Conservation (phyloP, 2,888 invertebrate genomes). For the Alviniconcha strummeri region DNA sequence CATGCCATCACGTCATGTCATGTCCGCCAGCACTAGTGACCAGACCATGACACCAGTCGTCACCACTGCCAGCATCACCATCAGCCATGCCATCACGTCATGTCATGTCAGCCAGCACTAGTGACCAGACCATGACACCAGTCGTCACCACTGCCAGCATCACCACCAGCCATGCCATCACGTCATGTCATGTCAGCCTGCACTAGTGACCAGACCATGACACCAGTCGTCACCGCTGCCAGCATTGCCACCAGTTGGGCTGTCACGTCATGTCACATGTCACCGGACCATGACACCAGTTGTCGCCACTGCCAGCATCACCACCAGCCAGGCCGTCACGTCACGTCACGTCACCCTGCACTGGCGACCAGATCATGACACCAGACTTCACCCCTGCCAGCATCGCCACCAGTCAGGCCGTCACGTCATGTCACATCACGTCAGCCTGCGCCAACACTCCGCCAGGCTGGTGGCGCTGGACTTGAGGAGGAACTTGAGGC, state of each 20-base stretch:
- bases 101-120: conserved; percentile 44
- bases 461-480: conserved; percentile 61
- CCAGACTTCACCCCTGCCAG: background rate
- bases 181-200: too few species aligned
- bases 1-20: too few species aligned
- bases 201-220: too few species aligned
- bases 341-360: background rate
- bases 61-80: too few species aligned
- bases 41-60: too few species aligned
- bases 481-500: conserved; percentile 66
- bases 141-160: conserved; percentile 37
- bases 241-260: too few species aligned
- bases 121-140: conserved; percentile 30
- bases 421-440: background rate
- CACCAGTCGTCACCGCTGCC: too few species aligned
- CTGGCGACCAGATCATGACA: background rate
- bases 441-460: conserved; percentile 55
- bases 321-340: background rate
- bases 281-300: too few species aligned
- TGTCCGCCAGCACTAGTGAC: too few species aligned
- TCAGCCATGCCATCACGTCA: background rate
- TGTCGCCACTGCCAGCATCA: too few species aligned
- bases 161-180: too few species aligned
- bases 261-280: too few species aligned
- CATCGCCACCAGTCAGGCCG: background rate